Percentiles rank a stretch among this genome's conserved stretches.
phyloP scores from a whole-genome alignment of 2,797 vertebrate genomes.

The Acanthurus tractus region DNA sequence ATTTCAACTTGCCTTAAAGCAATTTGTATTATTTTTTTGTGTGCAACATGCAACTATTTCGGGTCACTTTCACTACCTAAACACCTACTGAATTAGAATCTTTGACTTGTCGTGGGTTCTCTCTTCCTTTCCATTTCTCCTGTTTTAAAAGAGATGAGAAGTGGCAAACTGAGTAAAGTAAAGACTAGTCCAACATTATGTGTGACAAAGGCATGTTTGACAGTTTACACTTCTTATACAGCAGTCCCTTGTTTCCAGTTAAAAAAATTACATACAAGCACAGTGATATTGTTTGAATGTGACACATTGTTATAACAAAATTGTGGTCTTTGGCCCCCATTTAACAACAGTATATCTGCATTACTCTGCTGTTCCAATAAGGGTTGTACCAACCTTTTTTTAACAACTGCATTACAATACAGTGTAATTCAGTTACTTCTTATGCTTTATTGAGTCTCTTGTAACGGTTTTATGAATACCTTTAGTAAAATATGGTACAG shows the following conservation, averaged over 20 bases:
- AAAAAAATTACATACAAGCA: slow-evolving; percentile 15
- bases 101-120: background rate
- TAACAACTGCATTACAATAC: slow-evolving; percentile 47
- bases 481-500: slow-evolving; percentile 54
- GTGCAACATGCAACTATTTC: slow-evolving; percentile 4
- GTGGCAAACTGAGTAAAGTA: background rate
- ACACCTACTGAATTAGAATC: background rate
- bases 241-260: slow-evolving; percentile 1
- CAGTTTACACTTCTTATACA: slow-evolving; percentile 6
- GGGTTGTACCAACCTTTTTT: slow-evolving; percentile 21
- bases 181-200: background rate
- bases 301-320: slow-evolving; percentile 12
- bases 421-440: slow-evolving; percentile 47
- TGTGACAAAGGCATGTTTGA: slow-evolving; percentile 12
- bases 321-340: slow-evolving; percentile 22
- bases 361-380: slow-evolving; percentile 36
- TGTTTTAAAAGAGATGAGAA: slow-evolving; percentile 29
- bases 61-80: background rate
- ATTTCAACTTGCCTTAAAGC: slow-evolving; percentile 40
- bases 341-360: slow-evolving; percentile 34
- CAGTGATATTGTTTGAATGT: slow-evolving; percentile 21
- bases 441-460: slow-evolving; percentile 42
- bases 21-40: background rate
- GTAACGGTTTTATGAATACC: slow-evolving; percentile 44
- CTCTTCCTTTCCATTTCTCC: slow-evolving; percentile 11